Conservation (phyloP, 2,113 vertebrate species). For the Aix galericulata region DNA sequence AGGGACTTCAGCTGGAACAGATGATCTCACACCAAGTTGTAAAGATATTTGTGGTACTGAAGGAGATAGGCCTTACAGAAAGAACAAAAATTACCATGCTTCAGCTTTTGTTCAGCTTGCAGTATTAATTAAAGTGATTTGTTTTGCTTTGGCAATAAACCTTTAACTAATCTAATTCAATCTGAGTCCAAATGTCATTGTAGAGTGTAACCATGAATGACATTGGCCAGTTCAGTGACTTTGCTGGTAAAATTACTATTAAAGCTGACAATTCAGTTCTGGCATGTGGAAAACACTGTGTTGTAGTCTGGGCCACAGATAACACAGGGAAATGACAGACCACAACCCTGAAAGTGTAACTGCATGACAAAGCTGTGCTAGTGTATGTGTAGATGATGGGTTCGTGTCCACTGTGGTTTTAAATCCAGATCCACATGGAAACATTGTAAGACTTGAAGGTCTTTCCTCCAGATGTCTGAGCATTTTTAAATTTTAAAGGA, state of each 20-base stretch:
- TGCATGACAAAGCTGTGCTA: not conserved
- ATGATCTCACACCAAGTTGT: not conserved
- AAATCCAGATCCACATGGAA: not conserved
- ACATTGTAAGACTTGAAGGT: not conserved
- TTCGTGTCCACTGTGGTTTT: not conserved
- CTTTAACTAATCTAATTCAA: conserved; percentile 57
- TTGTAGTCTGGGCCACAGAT: not conserved
- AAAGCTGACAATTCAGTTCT: not conserved
- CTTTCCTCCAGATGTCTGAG: not conserved
- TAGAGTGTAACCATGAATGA: conserved; percentile 49
- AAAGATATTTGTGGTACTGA: not conserved
- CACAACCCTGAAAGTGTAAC: not conserved
- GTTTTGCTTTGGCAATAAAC: conserved; percentile 64
- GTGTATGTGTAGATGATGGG: not conserved
- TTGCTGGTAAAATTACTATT: conserved; percentile 48
- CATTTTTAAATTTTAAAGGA: not conserved
- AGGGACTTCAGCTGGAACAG: not conserved
- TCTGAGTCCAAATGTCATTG: conserved; percentile 47
- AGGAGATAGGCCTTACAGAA: not conserved
- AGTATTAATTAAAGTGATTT: conserved; percentile 54
- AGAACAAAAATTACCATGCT: conserved; percentile 6
- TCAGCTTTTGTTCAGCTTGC: conserved; percentile 29
- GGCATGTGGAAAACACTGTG: not conserved
- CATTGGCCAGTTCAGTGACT: conserved; percentile 21
- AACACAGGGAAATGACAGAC: not conserved